Conservation (phyloP, 2,888 invertebrate species). For the Notodonta dromedarius region DNA sequence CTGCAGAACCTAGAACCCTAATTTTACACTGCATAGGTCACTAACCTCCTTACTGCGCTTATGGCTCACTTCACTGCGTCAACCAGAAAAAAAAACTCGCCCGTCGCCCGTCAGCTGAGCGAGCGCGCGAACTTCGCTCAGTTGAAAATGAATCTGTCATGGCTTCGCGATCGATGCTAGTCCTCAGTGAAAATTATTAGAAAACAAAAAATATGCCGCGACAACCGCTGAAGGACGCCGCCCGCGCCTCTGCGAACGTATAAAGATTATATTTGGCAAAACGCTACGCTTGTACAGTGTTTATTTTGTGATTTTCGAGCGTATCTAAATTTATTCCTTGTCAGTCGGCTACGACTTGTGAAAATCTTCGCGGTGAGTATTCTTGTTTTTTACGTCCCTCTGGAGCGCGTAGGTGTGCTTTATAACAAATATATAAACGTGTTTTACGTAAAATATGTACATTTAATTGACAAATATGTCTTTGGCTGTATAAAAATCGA, state of each 20-base stretch:
- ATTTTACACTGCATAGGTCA: slow-evolving; percentile 58
- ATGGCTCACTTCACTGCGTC: slow-evolving; percentile 60
- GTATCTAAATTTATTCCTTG: slow-evolving; percentile 79
- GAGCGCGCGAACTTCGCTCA: slow-evolving; percentile 68
- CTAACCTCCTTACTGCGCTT: slow-evolving; percentile 51
- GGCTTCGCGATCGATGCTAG: slow-evolving; percentile 79
- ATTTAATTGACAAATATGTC: slow-evolving; percentile 44
- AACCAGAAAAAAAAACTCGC: slow-evolving; percentile 64
- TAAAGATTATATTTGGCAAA: slow-evolving; percentile 60
- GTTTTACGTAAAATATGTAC: slow-evolving; percentile 40
- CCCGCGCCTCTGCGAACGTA: slow-evolving; percentile 48
- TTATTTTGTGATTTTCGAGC: slow-evolving; percentile 74
- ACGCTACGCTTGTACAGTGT: slow-evolving; percentile 63
- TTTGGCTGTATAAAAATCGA: slow-evolving; percentile 78
- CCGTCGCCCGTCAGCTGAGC: slow-evolving; percentile 76
- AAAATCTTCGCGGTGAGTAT: slow-evolving; percentile 76
- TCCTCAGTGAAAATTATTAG: slow-evolving; percentile 68
- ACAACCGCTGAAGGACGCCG: slow-evolving; percentile 54
- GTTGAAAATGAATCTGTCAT: slow-evolving; percentile 78
- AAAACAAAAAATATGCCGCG: slow-evolving; percentile 77
- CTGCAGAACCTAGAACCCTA: slow-evolving; percentile 27
- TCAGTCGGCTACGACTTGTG: slow-evolving; percentile 64
- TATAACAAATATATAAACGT: slow-evolving; percentile 30
- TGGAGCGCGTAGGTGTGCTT: slow-evolving; percentile 35
- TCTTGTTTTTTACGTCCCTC: slow-evolving; percentile 47